phyloP scores from a whole-genome alignment of 2,888 invertebrate genomes.

The Lycaena phlaeas region DNA sequence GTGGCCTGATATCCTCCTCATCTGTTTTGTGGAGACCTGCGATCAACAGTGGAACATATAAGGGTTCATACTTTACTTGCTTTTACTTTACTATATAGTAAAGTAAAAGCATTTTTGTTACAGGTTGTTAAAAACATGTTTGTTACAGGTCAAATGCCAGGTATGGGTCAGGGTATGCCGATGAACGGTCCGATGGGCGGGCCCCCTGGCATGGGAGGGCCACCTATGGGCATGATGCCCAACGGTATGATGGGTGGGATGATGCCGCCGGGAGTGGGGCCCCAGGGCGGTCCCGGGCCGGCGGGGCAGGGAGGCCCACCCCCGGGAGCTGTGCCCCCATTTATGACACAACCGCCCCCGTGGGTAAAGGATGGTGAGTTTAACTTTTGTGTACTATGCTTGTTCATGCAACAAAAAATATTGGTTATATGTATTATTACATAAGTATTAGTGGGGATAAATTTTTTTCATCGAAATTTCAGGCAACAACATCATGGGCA shows the following conservation, averaged over 20 bases:
- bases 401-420: too few relatives aligned
- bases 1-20: too few relatives aligned
- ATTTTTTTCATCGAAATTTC: too few relatives aligned
- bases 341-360: slow-evolving; percentile 52
- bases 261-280: slow-evolving; percentile 74
- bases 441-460: too few relatives aligned
- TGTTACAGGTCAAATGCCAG: slow-evolving; percentile 27
- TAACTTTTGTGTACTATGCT: too few relatives aligned
- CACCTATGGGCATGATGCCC: slow-evolving; percentile 36
- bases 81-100: too few relatives aligned
- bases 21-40: too few relatives aligned
- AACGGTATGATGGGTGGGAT: slow-evolving; percentile 39
- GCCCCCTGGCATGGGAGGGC: slow-evolving; percentile 31
- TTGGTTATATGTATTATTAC: too few relatives aligned
- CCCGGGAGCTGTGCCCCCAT: slow-evolving; percentile 35
- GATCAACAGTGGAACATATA: too few relatives aligned
- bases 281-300: slow-evolving; percentile 16
- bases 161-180: slow-evolving; percentile 25
- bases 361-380: slow-evolving; percentile 51
- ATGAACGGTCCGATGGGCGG: slow-evolving; percentile 31
- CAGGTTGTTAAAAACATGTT: too few relatives aligned
- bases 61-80: too few relatives aligned
- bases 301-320: slow-evolving; percentile 18
- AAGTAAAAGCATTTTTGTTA: too few relatives aligned
- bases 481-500: slow-evolving; percentile 17